A percentile compares a stretch with the other conserved stretches of the same genome.
phyloP scores from a whole-genome alignment of 2,888 invertebrate species.

The Philonicus albiceps region DNA sequence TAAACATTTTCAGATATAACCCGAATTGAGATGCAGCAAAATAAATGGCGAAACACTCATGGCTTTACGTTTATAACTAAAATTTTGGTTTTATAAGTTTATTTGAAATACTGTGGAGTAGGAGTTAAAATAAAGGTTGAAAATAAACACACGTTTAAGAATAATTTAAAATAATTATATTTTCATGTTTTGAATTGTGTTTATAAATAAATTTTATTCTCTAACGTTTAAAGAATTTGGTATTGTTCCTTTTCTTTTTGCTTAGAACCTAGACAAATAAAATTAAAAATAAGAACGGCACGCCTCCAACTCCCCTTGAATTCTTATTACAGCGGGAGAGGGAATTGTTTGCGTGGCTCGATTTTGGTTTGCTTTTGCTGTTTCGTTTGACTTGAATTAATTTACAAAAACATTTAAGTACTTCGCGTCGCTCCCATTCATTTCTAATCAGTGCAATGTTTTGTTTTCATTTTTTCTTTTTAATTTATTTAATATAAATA shows the following conservation, averaged over 20 bases:
- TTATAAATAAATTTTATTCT: constrained; percentile 47
- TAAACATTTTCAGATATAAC: too few species aligned
- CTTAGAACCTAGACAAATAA: constrained; percentile 5
- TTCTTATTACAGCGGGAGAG: not conserved
- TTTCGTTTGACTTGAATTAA: not conserved
- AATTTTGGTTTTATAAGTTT: not conserved
- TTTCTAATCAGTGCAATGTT: not conserved
- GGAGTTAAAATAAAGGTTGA: not conserved
- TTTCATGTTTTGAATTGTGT: constrained; percentile 37
- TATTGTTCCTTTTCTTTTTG: constrained; percentile 31
- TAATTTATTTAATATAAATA: not conserved
- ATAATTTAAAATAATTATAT: constrained; percentile 40
- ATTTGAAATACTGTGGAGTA: not conserved
- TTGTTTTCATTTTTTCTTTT: not conserved
- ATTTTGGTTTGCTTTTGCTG: constrained; percentile 31
- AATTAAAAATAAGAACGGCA: constrained; percentile 10
- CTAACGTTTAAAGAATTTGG: constrained; percentile 45
- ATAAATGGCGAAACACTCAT: too few species aligned
- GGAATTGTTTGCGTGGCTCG: not conserved
- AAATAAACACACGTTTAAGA: not conserved
- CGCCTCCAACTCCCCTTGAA: not conserved
- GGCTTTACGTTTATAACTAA: too few species aligned
- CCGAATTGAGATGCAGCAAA: too few species aligned
- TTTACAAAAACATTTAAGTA: constrained; percentile 19
- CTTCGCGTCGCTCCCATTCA: not conserved